phyloP scores from a whole-genome alignment of 2,113 vertebrate species.

The Cynocephalus volans region DNA sequence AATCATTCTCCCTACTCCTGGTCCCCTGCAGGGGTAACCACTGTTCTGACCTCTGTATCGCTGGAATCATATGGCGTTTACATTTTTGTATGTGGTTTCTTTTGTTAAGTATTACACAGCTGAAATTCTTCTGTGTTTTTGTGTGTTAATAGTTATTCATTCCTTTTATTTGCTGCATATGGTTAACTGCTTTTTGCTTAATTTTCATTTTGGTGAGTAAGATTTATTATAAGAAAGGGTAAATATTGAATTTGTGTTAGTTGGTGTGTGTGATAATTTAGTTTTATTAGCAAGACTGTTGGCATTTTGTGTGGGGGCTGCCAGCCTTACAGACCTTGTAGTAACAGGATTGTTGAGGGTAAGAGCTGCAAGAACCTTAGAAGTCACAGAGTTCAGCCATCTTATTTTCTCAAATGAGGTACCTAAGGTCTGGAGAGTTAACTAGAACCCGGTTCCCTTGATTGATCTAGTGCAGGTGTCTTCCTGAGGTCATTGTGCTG shows the following conservation, averaged over 20 bases:
- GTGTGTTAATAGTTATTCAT: background rate
- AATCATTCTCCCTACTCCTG: background rate
- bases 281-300: background rate
- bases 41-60: rapidly evolving
- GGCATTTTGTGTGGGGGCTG: background rate
- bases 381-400: background rate
- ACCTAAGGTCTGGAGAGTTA: background rate
- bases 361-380: background rate
- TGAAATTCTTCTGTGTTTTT: background rate
- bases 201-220: conserved; percentile 20
- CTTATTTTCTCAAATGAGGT: background rate
- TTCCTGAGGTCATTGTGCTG: background rate
- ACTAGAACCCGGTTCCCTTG: rapidly evolving
- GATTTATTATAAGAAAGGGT: background rate
- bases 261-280: background rate
- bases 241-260: background rate
- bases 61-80: too few relatives aligned
- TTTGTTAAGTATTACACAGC: background rate
- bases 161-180: background rate
- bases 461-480: background rate
- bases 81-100: background rate
- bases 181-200: background rate
- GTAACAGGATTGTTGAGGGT: background rate
- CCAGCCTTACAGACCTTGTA: background rate
- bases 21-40: background rate